These are phyloP conservation scores for Eremophila alpestris DNA, from an alignment of 2,797 vertebrate species.

Conservation along the genomic window DNA sequence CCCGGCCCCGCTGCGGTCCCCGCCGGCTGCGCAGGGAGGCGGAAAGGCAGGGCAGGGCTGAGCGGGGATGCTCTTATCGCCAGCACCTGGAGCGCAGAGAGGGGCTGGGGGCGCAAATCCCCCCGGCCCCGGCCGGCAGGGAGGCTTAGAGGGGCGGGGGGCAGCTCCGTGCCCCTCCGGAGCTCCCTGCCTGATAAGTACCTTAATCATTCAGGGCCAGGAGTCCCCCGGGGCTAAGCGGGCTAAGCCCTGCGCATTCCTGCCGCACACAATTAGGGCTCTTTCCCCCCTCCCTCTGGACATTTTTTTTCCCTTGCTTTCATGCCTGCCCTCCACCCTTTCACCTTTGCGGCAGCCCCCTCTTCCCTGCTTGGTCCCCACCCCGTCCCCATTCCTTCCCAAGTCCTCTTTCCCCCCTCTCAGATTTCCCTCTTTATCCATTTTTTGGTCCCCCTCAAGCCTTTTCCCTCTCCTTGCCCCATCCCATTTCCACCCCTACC, in stretches of 20 bases:
- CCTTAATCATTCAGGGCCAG: conserved; percentile 52
- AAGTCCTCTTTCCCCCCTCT: not conserved
- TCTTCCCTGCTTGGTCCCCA: not conserved
- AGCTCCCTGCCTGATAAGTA: conserved; percentile 30
- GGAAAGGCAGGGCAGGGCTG: not conserved
- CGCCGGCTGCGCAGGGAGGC: not conserved
- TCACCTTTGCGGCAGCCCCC: not conserved
- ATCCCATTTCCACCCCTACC: not conserved
- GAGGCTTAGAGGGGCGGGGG: conserved; percentile 34
- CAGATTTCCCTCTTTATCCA: not conserved
- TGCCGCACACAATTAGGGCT: not conserved
- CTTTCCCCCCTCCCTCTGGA: not conserved
- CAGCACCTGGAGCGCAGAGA: conserved; percentile 29
- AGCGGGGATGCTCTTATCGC: conserved; percentile 25
- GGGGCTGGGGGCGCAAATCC: not conserved
- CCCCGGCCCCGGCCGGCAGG: not conserved
- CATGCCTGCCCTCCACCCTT: not conserved
- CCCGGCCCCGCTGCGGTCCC: not conserved
- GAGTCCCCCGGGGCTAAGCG: conserved; percentile 18
- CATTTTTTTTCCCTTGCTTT: not conserved
- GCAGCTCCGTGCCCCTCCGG: conserved; percentile 8
- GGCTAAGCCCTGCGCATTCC: conserved; percentile 38
- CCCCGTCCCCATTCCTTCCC: not conserved
- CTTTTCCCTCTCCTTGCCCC: not conserved
- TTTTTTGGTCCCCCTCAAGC: not conserved